phyloP scores from a whole-genome alignment of 2,797 vertebrate species.

The Mus minutoides region DNA sequence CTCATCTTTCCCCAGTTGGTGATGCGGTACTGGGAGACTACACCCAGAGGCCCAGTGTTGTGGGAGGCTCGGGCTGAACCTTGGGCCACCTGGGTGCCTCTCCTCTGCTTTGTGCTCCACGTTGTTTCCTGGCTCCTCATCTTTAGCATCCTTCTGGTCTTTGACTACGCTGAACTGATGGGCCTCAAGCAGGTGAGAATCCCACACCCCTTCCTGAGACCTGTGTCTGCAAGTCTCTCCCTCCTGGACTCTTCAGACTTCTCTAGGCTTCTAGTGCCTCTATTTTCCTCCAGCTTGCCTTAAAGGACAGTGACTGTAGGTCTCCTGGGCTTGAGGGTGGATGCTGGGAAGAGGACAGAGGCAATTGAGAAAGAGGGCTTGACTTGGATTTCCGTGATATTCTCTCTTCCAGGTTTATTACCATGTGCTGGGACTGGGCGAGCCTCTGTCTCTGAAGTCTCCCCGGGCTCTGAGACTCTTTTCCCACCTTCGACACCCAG shows the following conservation, averaged over 20 bases:
- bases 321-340: background rate
- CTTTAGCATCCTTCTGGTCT: conserved; percentile 94
- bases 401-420: conserved; percentile 91
- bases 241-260: background rate
- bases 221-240: background rate
- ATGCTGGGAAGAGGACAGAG: background rate
- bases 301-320: background rate
- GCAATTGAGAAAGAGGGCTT: background rate
- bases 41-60: conserved; percentile 91
- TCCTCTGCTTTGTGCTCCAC: conserved; percentile 93
- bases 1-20: conserved; percentile 86
- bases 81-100: conserved; percentile 93
- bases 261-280: background rate
- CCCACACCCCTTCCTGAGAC: background rate
- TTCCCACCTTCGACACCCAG: conserved; percentile 93
- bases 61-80: conserved; percentile 91
- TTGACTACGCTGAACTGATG: conserved; percentile 94
- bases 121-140: conserved; percentile 94
- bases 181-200: conserved; percentile 93
- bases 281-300: background rate
- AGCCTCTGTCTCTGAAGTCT: conserved; percentile 91
- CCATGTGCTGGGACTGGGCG: conserved; percentile 90
- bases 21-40: conserved; percentile 92
- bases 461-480: conserved; percentile 90
- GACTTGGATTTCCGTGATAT: background rate